Evolutionary conservation across 2,113 vertebrate genomes (phyloP).

Genomic region (Neogobius melanostomus): DNA sequence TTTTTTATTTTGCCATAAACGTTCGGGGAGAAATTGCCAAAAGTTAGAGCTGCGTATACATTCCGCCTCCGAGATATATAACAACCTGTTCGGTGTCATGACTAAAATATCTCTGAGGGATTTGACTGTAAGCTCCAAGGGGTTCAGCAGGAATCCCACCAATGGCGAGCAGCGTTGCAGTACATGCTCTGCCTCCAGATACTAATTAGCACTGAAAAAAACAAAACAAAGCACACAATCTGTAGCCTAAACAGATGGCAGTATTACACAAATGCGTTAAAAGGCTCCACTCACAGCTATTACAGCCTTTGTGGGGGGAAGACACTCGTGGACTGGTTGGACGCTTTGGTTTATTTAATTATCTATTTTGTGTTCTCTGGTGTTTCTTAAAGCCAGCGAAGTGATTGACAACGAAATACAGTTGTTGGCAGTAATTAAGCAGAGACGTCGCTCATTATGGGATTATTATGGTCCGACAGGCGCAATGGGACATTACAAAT

Average conservation of each 20-base stretch:
- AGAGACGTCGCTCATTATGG: constrained; percentile 67
- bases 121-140: constrained; percentile 40
- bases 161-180: constrained; percentile 36
- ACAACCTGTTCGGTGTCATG: constrained; percentile 48
- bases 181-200: constrained; percentile 54
- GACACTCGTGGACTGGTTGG: constrained; percentile 19
- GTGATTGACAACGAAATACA: constrained; percentile 50
- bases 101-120: constrained; percentile 32
- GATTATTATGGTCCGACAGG: constrained; percentile 56
- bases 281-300: constrained; percentile 46
- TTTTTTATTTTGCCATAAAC: constrained; percentile 23
- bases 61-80: constrained; percentile 11
- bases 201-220: constrained; percentile 65
- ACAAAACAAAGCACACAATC: constrained; percentile 50
- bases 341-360: constrained; percentile 11
- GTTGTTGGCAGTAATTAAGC: constrained; percentile 61
- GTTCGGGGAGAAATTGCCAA: constrained; percentile 20
- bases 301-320: constrained; percentile 44
- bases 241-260: constrained; percentile 67
- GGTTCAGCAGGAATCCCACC: constrained; percentile 37
- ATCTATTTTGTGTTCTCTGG: not conserved
- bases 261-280: constrained; percentile 51
- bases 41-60: not conserved
- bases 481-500: constrained; percentile 45
- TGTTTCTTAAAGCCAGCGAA: constrained; percentile 35